These are phyloP conservation scores for Schizopygopsis malacanthus DNA, from an alignment of 2,797 vertebrate species.

Conservation along the genomic window DNA sequence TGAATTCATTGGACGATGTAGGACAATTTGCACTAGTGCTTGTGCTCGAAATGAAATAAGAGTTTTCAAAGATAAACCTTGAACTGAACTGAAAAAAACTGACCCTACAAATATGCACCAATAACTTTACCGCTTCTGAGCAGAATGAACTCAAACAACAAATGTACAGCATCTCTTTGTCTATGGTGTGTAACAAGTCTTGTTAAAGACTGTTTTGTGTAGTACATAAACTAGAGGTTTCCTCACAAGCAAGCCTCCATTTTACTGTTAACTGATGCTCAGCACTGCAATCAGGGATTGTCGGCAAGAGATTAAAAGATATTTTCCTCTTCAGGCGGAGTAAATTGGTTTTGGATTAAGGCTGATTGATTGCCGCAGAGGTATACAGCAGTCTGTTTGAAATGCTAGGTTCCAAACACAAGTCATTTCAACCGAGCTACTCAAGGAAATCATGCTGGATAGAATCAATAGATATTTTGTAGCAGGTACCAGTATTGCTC, in stretches of 20 bases:
- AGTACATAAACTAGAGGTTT: constrained; percentile 53
- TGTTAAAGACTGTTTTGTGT: constrained; percentile 64
- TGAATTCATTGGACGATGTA: constrained; percentile 30
- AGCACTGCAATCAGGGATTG: constrained; percentile 76
- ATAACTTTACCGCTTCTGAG: constrained; percentile 9
- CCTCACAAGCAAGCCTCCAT: constrained; percentile 67
- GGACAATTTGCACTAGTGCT: constrained; percentile 36
- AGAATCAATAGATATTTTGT: constrained; percentile 76
- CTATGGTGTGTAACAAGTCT: constrained; percentile 60
- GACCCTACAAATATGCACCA: background rate
- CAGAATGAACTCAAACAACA: constrained; percentile 4
- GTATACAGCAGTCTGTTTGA: constrained; percentile 76
- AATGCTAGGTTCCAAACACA: constrained; percentile 74
- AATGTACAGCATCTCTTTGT: constrained; percentile 36
- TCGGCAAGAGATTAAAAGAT: constrained; percentile 81
- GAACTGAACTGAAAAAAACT: background rate
- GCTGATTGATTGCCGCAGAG: constrained; percentile 80
- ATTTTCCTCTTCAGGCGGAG: constrained; percentile 80
- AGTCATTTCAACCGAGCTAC: constrained; percentile 74
- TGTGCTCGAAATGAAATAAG: constrained; percentile 43
- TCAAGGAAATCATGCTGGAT: constrained; percentile 73
- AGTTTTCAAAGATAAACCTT: constrained; percentile 29
- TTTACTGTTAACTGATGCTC: constrained; percentile 75
- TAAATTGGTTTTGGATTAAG: constrained; percentile 84
- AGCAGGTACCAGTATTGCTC: constrained; percentile 69